These are phyloP conservation scores for Meles meles DNA, from an alignment of 2,113 vertebrate genomes.

Conservation along the genomic window DNA sequence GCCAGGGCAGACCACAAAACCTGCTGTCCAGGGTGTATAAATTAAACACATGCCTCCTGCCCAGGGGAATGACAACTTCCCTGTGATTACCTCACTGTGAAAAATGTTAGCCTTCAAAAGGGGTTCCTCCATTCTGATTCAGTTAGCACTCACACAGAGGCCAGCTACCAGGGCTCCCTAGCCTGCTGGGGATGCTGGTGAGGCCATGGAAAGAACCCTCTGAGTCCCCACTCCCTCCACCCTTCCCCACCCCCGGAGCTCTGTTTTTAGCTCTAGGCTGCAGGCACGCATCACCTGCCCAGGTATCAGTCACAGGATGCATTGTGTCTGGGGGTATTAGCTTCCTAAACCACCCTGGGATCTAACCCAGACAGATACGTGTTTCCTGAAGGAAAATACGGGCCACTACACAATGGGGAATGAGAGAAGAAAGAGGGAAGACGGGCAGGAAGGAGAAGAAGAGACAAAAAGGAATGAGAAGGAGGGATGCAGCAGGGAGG, in stretches of 20 bases:
- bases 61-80: background rate
- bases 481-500: fast-evolving
- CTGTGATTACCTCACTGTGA: constrained; percentile 32
- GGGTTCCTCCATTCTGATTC: background rate
- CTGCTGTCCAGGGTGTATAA: background rate
- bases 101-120: constrained; percentile 45
- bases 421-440: too few species aligned
- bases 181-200: background rate
- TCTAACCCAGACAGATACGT: background rate
- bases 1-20: background rate
- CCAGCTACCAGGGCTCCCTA: background rate
- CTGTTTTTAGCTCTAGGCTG: background rate
- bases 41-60: background rate
- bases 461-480: too few species aligned
- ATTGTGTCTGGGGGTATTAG: background rate
- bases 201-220: background rate
- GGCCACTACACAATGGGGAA: background rate
- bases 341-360: background rate
- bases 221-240: too few species aligned
- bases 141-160: constrained; percentile 37
- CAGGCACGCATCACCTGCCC: background rate
- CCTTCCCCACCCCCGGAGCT: background rate
- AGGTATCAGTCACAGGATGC: background rate
- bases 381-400: background rate
- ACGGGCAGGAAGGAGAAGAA: fast-evolving